A percentile compares a stretch with the other conserved stretches of the same genome.
Conservation (phyloP, 1,140 invertebrate species). For the Papilio polytes region DNA sequence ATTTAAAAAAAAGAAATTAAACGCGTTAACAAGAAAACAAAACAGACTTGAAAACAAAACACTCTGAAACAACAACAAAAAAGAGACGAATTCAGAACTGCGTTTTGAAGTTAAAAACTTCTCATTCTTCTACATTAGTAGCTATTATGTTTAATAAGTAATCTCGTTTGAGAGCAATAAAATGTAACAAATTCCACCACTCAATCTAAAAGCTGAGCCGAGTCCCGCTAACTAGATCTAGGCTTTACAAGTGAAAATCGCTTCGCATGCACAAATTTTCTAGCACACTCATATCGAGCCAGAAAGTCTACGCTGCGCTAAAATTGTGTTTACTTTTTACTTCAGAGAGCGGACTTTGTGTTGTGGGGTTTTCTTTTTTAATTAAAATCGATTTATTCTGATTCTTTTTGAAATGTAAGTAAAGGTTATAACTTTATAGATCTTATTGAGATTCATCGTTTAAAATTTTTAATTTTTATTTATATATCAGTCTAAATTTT, state of each 20-base stretch:
- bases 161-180: neutral
- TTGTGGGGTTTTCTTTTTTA: neutral
- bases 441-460: neutral
- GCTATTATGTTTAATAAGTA: neutral
- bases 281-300: constrained; percentile 30
- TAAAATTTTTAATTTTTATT: no score
- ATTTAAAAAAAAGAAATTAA: no score
- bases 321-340: constrained; percentile 25
- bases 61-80: no score
- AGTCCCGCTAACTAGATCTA: constrained; percentile 32
- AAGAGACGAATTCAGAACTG: no score
- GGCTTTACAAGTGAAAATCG: constrained; percentile 33
- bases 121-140: neutral
- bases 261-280: constrained; percentile 35
- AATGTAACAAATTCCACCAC: constrained; percentile 31
- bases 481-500: neutral
- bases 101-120: no score
- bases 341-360: neutral
- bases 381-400: neutral
- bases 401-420: neutral
- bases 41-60: no score
- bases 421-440: neutral
- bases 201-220: constrained; percentile 35
- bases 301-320: constrained; percentile 13
- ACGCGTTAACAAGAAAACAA: no score